phyloP scores from a whole-genome alignment of 2,797 vertebrate species.

The Macropus fuliginosus region DNA sequence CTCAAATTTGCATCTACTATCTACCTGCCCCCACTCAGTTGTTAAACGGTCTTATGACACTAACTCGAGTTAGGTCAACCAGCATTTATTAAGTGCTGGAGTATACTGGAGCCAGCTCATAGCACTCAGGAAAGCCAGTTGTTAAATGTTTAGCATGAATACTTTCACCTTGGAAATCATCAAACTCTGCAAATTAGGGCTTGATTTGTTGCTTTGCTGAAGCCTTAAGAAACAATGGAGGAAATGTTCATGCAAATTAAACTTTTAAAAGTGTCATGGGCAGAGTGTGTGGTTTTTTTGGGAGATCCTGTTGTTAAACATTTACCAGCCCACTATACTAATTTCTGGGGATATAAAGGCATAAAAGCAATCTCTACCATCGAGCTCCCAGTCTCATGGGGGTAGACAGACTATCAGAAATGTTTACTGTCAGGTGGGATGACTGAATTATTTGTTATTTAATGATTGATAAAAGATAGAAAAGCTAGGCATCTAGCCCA shows the following conservation, averaged over 20 bases:
- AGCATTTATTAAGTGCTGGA: not conserved
- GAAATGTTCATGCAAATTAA: not conserved
- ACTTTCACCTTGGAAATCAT: not conserved
- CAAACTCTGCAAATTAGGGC: not conserved
- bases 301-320: not conserved
- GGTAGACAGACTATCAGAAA: not conserved
- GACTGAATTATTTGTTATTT: constrained; percentile 29
- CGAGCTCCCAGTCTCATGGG: not conserved
- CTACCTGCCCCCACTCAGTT: not conserved
- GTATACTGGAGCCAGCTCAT: not conserved
- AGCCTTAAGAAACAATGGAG: not conserved
- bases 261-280: not conserved
- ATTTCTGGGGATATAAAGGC: too few species aligned
- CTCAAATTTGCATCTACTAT: not conserved
- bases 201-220: not conserved
- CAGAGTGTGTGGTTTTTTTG: not conserved
- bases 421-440: not conserved
- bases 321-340: not conserved
- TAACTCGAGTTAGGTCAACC: not conserved
- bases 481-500: constrained; percentile 38
- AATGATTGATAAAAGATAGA: constrained; percentile 58
- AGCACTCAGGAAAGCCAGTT: not conserved
- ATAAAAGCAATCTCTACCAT: not conserved
- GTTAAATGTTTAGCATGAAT: not conserved
- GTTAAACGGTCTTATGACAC: not conserved